These are phyloP conservation scores for Apis dorsata DNA, from an alignment of 1,140 invertebrate species.

Conservation along the genomic window DNA sequence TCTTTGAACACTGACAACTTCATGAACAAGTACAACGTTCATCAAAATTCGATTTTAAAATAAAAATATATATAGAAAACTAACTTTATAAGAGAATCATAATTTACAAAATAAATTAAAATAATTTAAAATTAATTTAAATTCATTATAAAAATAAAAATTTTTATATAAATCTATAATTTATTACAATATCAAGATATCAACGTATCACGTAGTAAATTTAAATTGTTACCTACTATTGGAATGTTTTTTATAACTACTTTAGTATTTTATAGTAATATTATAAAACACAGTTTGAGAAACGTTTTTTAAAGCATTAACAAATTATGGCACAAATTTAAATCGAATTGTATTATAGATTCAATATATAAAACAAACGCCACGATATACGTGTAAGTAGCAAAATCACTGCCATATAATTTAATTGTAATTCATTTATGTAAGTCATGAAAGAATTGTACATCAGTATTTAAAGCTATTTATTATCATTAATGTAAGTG, in stretches of 20 bases:
- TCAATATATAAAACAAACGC: slow-evolving; percentile 9
- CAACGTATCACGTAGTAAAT: background rate
- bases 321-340: slow-evolving; percentile 45
- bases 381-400: slow-evolving; percentile 64
- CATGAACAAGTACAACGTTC: background rate
- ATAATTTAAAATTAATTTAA: background rate
- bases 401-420: slow-evolving; percentile 76
- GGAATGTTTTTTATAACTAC: background rate
- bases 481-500: slow-evolving; percentile 76
- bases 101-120: background rate
- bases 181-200: background rate
- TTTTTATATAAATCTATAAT: background rate
- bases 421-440: slow-evolving; percentile 65
- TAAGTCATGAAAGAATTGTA: slow-evolving; percentile 72
- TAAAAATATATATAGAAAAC: background rate
- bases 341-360: slow-evolving; percentile 14
- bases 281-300: slow-evolving; percentile 19
- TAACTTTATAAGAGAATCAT: background rate
- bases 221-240: background rate
- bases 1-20: background rate
- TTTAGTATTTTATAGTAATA: background rate
- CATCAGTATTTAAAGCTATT: slow-evolving; percentile 79
- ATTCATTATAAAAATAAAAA: background rate
- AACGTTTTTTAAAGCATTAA: slow-evolving; percentile 23
- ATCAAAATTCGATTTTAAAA: background rate